Evolutionary conservation across 2,888 invertebrate species (phyloP), one percentile per base, ranked within the genome.

Genomic region (Melanostoma mellinum): DNA sequence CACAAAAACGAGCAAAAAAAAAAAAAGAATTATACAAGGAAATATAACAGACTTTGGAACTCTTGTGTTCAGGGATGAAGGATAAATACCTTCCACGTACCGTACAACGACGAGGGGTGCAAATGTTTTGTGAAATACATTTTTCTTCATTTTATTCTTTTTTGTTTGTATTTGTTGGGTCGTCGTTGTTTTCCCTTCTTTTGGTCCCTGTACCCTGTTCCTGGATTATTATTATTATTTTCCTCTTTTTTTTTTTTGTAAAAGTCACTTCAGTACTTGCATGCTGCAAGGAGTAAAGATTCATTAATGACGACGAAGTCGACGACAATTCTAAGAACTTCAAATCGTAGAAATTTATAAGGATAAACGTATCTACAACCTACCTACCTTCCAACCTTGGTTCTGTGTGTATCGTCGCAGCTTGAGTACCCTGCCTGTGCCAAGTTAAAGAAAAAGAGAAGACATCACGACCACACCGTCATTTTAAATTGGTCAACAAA

Each of bases 41-140:
- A 77, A 61, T 56, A 58, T 44, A 67, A 82, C 56, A 73, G 73
- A 78, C 73, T 78, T 72, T 40, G 35, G 36, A 65, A 77, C 40
- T 81, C 74, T 71, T 77, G n/a, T 10, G 58, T 77, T 77, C 48
- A 33, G 73, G 77, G 77, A 73, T 82, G 82, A 73, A 77, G 77
- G 30, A 77, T 46, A 82, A 82, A 78, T 82, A 77, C 63, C 56
- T 60, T 20, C 20, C 20, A 20, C 20, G 20, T 20, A 20, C 20
- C 61, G 77, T 73, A 81, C 63, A 63, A 61, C 61, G 53, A 68
- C 55, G 55, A 82, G 82, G 77, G 82, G 68, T 77, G 82, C 77
- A 77, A 82, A 82, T 81, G 81, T 81, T 77, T 72, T 77, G 55
- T 72, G 48, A 81, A 72, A 76, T 72, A 71, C 9, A 58, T 58